A percentile compares a stretch with the other conserved stretches of the same genome.
phyloP scores from a whole-genome alignment of 2,888 invertebrate genomes.

The Calliopum simillimum region DNA sequence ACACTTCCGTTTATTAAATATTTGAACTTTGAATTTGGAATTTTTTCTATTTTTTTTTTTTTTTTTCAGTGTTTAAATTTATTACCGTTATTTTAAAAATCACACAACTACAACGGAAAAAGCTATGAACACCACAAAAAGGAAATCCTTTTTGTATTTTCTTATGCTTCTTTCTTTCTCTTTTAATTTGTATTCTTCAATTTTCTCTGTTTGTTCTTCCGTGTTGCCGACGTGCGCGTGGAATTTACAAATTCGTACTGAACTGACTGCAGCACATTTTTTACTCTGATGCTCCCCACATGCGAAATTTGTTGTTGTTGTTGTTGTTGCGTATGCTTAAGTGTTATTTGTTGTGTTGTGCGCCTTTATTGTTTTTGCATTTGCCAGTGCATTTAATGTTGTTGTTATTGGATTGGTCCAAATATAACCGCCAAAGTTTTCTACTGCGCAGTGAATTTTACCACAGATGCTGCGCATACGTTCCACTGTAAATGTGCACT shows the following conservation, averaged over 20 bases:
- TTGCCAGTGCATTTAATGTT: no score
- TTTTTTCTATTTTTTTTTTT: no score
- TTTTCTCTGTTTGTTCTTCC: conserved; percentile 17
- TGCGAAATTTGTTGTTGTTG: conserved; percentile 18
- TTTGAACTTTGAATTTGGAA: no score
- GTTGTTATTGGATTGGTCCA: conserved; percentile 24
- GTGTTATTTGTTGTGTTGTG: conserved; percentile 33
- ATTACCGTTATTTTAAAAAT: background rate
- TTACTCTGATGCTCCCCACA: conserved; percentile 13
- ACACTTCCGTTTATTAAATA: no score
- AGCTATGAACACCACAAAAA: no score
- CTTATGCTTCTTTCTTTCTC: conserved; percentile 3
- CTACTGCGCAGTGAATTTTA: conserved; percentile 20
- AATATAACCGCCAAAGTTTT: conserved; percentile 11
- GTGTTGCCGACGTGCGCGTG: conserved; percentile 15
- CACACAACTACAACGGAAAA: no score
- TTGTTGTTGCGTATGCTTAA: conserved; percentile 16
- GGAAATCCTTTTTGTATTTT: background rate
- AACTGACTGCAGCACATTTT: conserved; percentile 18
- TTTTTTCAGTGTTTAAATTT: background rate
- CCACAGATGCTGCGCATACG: conserved; percentile 23
- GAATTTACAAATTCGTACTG: conserved; percentile 20
- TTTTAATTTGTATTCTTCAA: conserved; percentile 1
- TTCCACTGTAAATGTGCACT: conserved; percentile 19
- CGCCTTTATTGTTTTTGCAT: conserved; percentile 25